Evolutionary conservation across 1,140 invertebrate species (phyloP).

Genomic region (Drosophila takahashii): DNA sequence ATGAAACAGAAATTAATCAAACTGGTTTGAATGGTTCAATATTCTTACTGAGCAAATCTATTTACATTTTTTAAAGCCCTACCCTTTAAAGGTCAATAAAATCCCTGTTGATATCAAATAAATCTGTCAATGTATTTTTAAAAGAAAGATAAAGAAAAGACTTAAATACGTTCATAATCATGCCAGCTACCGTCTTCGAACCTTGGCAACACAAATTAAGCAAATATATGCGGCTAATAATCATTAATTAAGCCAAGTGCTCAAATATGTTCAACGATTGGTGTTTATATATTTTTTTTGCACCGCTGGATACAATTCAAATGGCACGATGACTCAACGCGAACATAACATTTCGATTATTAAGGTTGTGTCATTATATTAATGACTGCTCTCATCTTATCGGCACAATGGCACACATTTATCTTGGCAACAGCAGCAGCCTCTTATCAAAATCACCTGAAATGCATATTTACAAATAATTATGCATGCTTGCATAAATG

Average conservation of each 20-base stretch:
- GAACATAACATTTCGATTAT: constrained; percentile 41
- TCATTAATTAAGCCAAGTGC: constrained; percentile 62
- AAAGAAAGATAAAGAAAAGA: constrained; percentile 7
- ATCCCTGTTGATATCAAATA: background rate
- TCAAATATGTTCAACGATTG: constrained; percentile 27
- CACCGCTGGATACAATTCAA: constrained; percentile 13
- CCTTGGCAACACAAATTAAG: constrained; percentile 37
- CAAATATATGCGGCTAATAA: constrained; percentile 56
- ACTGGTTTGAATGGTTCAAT: background rate
- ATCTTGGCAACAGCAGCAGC: constrained; percentile 49
- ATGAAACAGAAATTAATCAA: background rate
- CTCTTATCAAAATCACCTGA: constrained; percentile 65
- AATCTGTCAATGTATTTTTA: constrained; percentile 9
- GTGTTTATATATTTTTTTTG: constrained; percentile 5
- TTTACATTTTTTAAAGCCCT: constrained; percentile 5
- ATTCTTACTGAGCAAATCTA: background rate
- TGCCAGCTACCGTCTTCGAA: constrained; percentile 21
- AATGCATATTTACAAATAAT: constrained; percentile 77
- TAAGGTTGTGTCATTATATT: constrained; percentile 71
- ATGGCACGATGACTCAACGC: constrained; percentile 43
- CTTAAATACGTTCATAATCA: constrained; percentile 7
- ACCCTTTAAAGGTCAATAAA: background rate
- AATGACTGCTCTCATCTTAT: constrained; percentile 64
- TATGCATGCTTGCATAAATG: constrained; percentile 77
- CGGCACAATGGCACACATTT: constrained; percentile 64